Base-by-base conservation (phyloP, 2,797 vertebrate species). In the Knipowitschia caucasica region DNA sequence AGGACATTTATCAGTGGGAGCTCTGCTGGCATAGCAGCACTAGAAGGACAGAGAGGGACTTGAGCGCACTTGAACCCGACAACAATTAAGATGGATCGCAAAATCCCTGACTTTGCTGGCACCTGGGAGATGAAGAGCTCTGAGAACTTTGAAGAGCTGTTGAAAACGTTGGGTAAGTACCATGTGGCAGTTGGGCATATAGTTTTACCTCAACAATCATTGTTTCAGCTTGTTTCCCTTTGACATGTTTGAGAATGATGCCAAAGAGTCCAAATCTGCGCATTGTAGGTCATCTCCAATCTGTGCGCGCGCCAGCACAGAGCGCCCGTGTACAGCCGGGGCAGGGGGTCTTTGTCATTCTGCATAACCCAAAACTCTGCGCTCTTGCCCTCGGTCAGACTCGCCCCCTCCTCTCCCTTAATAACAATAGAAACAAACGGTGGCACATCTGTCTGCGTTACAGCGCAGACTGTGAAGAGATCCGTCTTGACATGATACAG, bases 71-170 rank as follows among this genome's bases (percentile, higher is more conserved):
- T 51, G 72, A 69, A 85, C 42, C 67, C 63, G 56, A 73, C 66
- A 54, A 10, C 25, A 33, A 9, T 0, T 23, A 69, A 69, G 8
- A 92, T 92, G 91, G 90, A 91, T 59, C 77, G 83, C 64, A 89
- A 85, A 81, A 92, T 93, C 77, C 91, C 94, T 1, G 85, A 95
- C 71, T 98, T 96, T 78, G 82, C 94, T 29, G 95, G 95, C 49
- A 92, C 86, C 63, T 98, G 95, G 95, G 93, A 91, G 62, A 98
- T 97, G 91, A 92, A 89, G 68, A 93, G 88, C 52, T 96, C 94
- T 1, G 93, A 95, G 64, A 94, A 96, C 85, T 98, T 98, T 58
- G 95, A 97, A 64, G 95, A 97, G 45, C 89, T 97, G 42, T 86
- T 97, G 51, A 97, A 95, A 83, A 88, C 83, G 0, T 50, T 95